These are phyloP conservation scores for Cinclus mexicanus DNA, from an alignment of 2,113 vertebrate genomes.

Conservation along the genomic window DNA sequence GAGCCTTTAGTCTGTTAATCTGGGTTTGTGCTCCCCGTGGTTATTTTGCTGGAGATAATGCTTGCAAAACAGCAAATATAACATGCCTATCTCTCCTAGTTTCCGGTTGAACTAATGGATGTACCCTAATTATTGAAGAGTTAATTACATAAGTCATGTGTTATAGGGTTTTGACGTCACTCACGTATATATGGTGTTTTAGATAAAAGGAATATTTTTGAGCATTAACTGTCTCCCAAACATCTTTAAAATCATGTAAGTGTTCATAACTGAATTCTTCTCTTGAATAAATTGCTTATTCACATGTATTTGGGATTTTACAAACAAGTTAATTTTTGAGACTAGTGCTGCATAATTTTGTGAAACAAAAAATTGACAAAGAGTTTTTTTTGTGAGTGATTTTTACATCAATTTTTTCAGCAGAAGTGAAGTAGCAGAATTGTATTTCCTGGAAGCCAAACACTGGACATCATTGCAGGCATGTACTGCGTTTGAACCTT, in stretches of 20 bases:
- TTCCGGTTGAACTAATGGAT: neutral
- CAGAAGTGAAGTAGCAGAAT: neutral
- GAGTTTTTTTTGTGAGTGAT: neutral
- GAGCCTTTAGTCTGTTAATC: neutral
- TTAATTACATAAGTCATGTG: neutral
- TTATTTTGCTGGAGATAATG: neutral
- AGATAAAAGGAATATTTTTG: neutral
- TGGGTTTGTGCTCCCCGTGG: neutral
- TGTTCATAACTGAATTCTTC: neutral
- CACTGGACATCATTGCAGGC: neutral
- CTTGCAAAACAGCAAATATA: neutral
- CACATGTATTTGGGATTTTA: neutral
- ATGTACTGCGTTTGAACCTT: neutral
- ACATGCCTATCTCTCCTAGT: neutral
- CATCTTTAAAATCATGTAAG: neutral
- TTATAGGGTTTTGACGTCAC: neutral
- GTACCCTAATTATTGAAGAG: neutral
- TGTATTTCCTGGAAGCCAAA: neutral
- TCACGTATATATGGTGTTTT: neutral
- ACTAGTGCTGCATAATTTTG: neutral
- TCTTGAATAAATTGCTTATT: neutral
- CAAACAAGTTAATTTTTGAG: neutral
- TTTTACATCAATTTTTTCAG: neutral
- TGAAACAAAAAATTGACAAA: neutral
- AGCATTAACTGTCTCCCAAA: neutral